Conservation (phyloP, 1,140 invertebrate species). For the Philotrypesis tridentata region DNA sequence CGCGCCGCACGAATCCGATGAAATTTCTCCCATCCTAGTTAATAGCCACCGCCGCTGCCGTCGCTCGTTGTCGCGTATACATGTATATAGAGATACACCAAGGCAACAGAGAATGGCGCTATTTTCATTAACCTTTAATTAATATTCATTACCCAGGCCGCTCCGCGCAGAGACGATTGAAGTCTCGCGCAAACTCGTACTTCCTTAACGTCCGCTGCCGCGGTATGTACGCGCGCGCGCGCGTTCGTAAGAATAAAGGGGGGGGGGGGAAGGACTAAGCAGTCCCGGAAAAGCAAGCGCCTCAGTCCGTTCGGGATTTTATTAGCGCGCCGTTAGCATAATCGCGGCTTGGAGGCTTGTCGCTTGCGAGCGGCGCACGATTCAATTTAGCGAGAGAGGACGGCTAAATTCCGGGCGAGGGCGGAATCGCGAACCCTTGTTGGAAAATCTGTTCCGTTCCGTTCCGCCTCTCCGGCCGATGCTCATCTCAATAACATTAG, state of each 20-base stretch:
- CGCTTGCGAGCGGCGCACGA: conserved; percentile 49
- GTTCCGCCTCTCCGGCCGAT: conserved; percentile 59
- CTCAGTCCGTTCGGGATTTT: conserved; percentile 51
- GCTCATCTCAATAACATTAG: conserved; percentile 73
- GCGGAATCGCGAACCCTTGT: conserved; percentile 64
- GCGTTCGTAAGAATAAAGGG: too few species aligned
- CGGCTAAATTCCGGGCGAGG: conserved; percentile 60
- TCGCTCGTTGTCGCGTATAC: too few species aligned
- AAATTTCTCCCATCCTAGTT: neutral
- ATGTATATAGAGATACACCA: neutral
- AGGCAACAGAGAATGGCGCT: conserved; percentile 33
- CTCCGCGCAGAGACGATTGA: neutral
- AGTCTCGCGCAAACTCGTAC: conserved; percentile 8
- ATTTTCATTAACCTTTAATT: conserved; percentile 42
- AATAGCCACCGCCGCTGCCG: neutral
- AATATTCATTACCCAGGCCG: conserved; percentile 41
- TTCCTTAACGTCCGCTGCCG: neutral
- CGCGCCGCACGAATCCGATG: neutral
- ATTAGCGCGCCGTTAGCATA: conserved; percentile 63
- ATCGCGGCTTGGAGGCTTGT: conserved; percentile 49
- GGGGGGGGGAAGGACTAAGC: neutral
- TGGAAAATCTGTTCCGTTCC: conserved; percentile 60
- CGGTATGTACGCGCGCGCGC: neutral
- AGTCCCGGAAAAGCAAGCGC: neutral
- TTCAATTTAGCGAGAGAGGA: conserved; percentile 60